Percentiles rank a stretch among this genome's conserved stretches.
Evolutionary conservation across 2,797 vertebrate species (phyloP).

Genomic region (Lycodopsis pacificus): DNA sequence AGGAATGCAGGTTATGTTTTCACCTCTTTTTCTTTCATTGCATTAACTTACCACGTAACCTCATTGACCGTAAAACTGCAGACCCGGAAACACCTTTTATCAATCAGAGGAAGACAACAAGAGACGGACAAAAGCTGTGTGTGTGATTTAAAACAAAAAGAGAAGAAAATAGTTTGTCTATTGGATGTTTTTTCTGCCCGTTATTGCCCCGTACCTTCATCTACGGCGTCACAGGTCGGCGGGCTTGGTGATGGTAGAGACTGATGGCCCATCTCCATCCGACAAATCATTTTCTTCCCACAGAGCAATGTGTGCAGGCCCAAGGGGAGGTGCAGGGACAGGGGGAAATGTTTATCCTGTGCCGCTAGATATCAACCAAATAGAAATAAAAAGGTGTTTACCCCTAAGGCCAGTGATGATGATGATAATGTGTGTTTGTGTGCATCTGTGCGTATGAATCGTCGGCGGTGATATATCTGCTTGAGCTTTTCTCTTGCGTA

Average conservation of each 20-base stretch:
- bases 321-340: slow-evolving; percentile 38
- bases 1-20: neutral
- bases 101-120: slow-evolving; percentile 2
- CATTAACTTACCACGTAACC: neutral
- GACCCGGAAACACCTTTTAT: slow-evolving; percentile 1
- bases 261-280: slow-evolving; percentile 63
- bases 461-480: slow-evolving; percentile 42
- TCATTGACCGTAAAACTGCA: neutral
- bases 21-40: neutral
- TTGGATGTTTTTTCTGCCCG: slow-evolving; percentile 22
- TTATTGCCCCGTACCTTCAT: slow-evolving; percentile 48
- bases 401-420: slow-evolving; percentile 61
- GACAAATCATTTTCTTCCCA: slow-evolving; percentile 71
- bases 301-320: slow-evolving; percentile 61
- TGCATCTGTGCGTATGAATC: slow-evolving; percentile 27
- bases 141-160: slow-evolving; percentile 12
- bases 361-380: slow-evolving; percentile 71
- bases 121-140: neutral
- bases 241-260: slow-evolving; percentile 67
- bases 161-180: neutral
- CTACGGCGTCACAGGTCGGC: slow-evolving; percentile 54
- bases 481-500: slow-evolving; percentile 20
- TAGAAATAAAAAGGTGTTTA: slow-evolving; percentile 64
- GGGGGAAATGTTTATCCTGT: slow-evolving; percentile 67
- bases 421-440: slow-evolving; percentile 32